These are phyloP conservation scores for Argyrosomus regius DNA, from an alignment of 2,797 vertebrate species.

Conservation along the genomic window DNA sequence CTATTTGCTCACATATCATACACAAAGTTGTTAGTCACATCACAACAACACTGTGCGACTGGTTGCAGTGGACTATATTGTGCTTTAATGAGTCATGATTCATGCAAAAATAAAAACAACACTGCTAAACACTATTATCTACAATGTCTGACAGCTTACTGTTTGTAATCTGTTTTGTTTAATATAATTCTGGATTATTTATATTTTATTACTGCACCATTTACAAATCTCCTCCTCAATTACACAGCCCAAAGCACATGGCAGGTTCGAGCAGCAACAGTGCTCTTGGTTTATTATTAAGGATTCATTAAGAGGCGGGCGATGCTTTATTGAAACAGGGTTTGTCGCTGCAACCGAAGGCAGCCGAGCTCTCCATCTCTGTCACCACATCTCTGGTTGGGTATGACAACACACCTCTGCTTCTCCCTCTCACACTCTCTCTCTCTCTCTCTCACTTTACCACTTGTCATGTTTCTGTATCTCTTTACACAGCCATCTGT, in stretches of 20 bases:
- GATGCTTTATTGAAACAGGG: constrained; percentile 47
- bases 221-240: constrained; percentile 45
- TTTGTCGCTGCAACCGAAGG: constrained; percentile 38
- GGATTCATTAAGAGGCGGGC: constrained; percentile 54
- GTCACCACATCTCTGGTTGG: constrained; percentile 16
- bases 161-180: constrained; percentile 40
- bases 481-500: constrained; percentile 65
- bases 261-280: constrained; percentile 32
- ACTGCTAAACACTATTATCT: constrained; percentile 9
- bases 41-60: not conserved
- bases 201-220: constrained; percentile 53
- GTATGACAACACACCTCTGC: constrained; percentile 29
- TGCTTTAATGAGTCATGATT: constrained; percentile 22
- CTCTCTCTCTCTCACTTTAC: constrained; percentile 6
- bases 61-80: not conserved
- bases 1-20: too few species aligned
- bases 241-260: constrained; percentile 35
- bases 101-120: constrained; percentile 8
- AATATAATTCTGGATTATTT: constrained; percentile 37
- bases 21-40: constrained; percentile 3
- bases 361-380: constrained; percentile 41
- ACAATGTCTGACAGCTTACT: not conserved
- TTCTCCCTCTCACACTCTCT: constrained; percentile 24
- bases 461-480: constrained; percentile 47
- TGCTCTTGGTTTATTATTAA: constrained; percentile 59